Percentiles rank a stretch among this genome's conserved stretches.
Evolutionary conservation across 2,113 vertebrate genomes (phyloP).

Genomic region (Nothoprocta perdicaria): DNA sequence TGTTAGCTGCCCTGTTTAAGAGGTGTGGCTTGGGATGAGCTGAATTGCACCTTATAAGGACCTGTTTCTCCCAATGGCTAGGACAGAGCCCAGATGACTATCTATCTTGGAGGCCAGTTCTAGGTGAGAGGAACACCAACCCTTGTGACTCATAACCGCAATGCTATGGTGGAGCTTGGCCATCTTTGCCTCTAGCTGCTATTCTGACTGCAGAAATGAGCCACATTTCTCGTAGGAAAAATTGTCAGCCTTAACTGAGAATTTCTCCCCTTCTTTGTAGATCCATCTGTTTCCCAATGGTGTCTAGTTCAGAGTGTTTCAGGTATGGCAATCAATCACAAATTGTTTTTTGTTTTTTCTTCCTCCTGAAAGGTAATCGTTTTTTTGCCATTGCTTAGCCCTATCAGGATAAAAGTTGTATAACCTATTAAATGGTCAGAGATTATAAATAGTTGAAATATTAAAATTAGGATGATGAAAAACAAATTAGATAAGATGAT

Average conservation of each 20-base stretch:
- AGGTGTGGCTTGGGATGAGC: neutral
- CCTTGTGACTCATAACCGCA: neutral
- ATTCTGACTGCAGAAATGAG: neutral
- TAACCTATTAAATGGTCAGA: neutral
- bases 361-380: neutral
- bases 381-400: neutral
- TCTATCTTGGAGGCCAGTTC: neutral
- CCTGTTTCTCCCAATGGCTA: neutral
- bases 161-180: neutral
- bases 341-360: neutral
- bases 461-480: neutral
- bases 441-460: neutral
- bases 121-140: neutral
- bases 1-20: neutral
- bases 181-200: accelerated
- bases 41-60: neutral
- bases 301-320: neutral
- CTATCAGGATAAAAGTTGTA: neutral
- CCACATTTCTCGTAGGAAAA: neutral
- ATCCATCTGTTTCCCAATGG: neutral
- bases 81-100: neutral
- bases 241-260: neutral
- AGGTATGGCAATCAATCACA: neutral
- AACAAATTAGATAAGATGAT: neutral
- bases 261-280: neutral